Base-by-base conservation (phyloP, 2,113 vertebrate species). In the Climacteris rufus region DNA sequence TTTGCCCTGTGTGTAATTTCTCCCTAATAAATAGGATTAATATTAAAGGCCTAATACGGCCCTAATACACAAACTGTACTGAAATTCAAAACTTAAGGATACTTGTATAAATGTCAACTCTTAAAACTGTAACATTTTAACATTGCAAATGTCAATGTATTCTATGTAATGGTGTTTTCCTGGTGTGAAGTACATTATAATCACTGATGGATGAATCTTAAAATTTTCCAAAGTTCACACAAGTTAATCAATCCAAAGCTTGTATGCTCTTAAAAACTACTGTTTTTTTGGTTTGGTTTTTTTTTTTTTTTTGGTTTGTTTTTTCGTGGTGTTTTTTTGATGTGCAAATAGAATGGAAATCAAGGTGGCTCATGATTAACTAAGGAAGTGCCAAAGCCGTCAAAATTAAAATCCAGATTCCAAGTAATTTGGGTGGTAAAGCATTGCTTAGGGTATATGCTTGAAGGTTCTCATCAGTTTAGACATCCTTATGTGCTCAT, bases 91-190 rank as follows among this genome's bases (percentile, higher is more conserved):
- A 54, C 83, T 79, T 63, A 64, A 96, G 69, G 22, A 85, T 74
- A 47, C 88, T 92, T 92, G 44, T 83, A 53, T 87, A 95, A 96
- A 96, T 96, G 93, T 96, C 90, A 96, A 0, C 83, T 84, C 37
- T 64, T 81, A 57, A 21, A 84, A 64, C 10, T 64, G 52, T 89
- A 92, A 83, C 69, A 92, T 87, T 89, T 96, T 90, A 90, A 86
- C 76, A 80, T 33, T 92, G 85, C 57, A 96, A 97, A 95, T 96
- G 90, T 94, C 85, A 97, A 53, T 90, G 61, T 83, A 80, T 88
- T 68, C 82, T 75, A 47, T 25, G 69, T 81, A 93, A 64, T 59
- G 47, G 18, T 90, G 63, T 95, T 96, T 96, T 44, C 44, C 49
- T 90, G 22, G 23, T 85, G 56, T 90, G 90, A 95, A 93, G 83